Evolutionary conservation across 2,888 invertebrate species (phyloP).

Genomic region (Mayetiola destructor): DNA sequence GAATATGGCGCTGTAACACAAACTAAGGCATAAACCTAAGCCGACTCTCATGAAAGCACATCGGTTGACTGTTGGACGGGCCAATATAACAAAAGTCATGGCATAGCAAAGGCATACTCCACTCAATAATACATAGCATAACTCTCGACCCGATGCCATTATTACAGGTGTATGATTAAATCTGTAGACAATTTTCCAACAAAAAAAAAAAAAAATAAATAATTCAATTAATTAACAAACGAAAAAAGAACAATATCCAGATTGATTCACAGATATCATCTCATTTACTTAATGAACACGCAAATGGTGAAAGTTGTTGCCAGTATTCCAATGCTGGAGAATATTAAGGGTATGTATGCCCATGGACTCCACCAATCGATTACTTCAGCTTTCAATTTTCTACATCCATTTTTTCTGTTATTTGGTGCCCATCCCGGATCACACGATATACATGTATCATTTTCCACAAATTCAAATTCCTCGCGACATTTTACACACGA

Average conservation of each 20-base stretch:
- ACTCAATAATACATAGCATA: conserved; percentile 58
- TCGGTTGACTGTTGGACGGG: conserved; percentile 47
- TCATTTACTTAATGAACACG: conserved; percentile 44
- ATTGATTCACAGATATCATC: neutral
- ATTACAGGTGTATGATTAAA: conserved; percentile 51
- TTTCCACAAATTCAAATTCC: conserved; percentile 41
- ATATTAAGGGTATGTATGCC: conserved; percentile 42
- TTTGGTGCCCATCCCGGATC: conserved; percentile 41
- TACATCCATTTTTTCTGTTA: conserved; percentile 38
- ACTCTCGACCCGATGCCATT: conserved; percentile 62
- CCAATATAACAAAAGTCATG: conserved; percentile 55
- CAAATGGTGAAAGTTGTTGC: conserved; percentile 45
- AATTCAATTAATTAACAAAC: no score
- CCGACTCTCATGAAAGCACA: conserved; percentile 52
- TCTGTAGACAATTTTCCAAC: no score
- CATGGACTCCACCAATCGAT: conserved; percentile 50
- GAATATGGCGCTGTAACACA: conserved; percentile 60
- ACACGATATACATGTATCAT: conserved; percentile 45
- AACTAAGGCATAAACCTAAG: conserved; percentile 54
- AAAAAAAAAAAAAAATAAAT: no score
- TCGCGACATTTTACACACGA: conserved; percentile 50
- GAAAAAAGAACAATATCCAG: no score
- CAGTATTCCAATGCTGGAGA: conserved; percentile 46
- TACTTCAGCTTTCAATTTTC: conserved; percentile 41
- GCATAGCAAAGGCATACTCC: conserved; percentile 56